phyloP scores from a whole-genome alignment of 2,888 invertebrate genomes.

The Coleophora flavipennella region DNA sequence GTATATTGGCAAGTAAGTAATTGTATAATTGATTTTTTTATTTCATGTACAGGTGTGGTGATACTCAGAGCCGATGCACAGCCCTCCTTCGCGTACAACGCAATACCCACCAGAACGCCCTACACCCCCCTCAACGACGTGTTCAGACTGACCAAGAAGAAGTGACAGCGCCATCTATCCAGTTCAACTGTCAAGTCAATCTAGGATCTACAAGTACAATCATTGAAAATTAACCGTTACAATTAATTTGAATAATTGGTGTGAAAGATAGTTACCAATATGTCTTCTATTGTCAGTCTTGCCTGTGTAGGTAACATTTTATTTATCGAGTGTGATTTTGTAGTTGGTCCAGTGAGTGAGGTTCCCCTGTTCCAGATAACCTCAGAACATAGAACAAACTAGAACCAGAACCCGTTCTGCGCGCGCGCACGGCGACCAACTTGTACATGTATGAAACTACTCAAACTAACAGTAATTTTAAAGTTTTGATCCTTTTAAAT shows the following conservation, averaged over 20 bases:
- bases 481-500: too few species aligned
- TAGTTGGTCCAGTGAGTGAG: too few species aligned
- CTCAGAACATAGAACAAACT: too few species aligned
- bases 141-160: slow-evolving; percentile 54
- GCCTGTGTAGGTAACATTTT: slow-evolving; percentile 52
- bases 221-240: background rate
- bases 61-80: slow-evolving; percentile 87
- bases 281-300: slow-evolving; percentile 38
- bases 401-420: too few species aligned
- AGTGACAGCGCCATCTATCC: slow-evolving; percentile 27
- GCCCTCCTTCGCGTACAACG: slow-evolving; percentile 59
- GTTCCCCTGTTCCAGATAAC: too few species aligned
- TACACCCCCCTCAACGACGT: slow-evolving; percentile 66
- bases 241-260: slow-evolving; percentile 10
- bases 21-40: too few species aligned
- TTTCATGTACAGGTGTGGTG: slow-evolving; percentile 75
- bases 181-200: slow-evolving; percentile 10
- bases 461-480: too few species aligned
- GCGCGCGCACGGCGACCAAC: too few species aligned
- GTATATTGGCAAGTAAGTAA: too few species aligned
- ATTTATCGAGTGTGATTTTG: slow-evolving; percentile 54
- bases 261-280: slow-evolving; percentile 53
- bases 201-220: slow-evolving; percentile 21
- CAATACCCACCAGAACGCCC: slow-evolving; percentile 59
- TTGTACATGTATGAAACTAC: too few species aligned